Evolutionary conservation across 53 echinoderm and acorn worm genomes (phyloP), one percentile per base, ranked within the genome.

Genomic region (Crossaster papposus): DNA sequence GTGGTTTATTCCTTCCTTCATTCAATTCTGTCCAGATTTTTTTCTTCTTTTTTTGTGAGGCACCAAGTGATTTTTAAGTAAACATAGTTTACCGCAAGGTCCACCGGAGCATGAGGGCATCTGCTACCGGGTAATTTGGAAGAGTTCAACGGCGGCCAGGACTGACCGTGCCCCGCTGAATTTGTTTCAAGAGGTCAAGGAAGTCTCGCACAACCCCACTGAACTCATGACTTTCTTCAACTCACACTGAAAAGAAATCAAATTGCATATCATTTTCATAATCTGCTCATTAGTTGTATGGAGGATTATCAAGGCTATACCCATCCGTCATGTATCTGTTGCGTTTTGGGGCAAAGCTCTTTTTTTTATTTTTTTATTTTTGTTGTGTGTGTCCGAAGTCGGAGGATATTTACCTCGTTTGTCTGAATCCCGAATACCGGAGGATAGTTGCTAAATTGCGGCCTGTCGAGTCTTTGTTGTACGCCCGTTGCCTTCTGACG

Each of bases 261-360:
- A 87, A 87, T 77, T 87, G 87, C 62, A 87, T 87, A 87, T 87
- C 77, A 87, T 87, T 87, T 87, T 76, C 87, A 87, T 87, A 87
- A 87, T 87, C 68, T 68, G 38, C 65, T 82, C 82, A 82, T 82
- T 82, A 82, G 65, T 36, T 36, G 82, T 65, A 64, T n/a, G 55
- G 26, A 54, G 87, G 76, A 76, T 87, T 87, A 80, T 58, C 30
- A 30, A n/a, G n/a, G 58, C 23, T 29, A 17, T 53, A n/a, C 62
- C 76, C 77, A 76, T 75, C 37, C 77, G 77, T 87, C 87, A 58
- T 28, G 36, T 52, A 87, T 87, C 77, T 87, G 87, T 87, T 87
- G 86, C 86, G 24, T 77, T 87, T 87, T 77, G 0, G 29, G 52
- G 63, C 33, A 32, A 33, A 80, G 80, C 80, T 80, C 44, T 44